Conservation (phyloP, 2,113 vertebrate species). For the Protobothrops mucrosquamatus region DNA sequence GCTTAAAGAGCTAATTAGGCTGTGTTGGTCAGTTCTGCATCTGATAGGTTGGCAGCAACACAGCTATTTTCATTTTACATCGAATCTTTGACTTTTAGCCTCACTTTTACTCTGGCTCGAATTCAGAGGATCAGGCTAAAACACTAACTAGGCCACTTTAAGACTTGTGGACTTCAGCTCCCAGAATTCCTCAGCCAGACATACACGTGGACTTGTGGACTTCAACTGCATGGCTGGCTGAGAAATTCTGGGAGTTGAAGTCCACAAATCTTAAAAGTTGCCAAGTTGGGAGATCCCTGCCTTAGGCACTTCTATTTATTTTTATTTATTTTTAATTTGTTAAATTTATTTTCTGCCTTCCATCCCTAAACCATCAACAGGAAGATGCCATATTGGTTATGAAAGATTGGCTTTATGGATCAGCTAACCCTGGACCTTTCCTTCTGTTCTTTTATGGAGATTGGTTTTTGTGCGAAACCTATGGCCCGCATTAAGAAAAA, state of each 20-base stretch:
- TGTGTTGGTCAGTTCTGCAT: slow-evolving; percentile 53
- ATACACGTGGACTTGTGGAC: no score
- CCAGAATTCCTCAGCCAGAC: background rate
- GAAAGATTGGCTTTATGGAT: background rate
- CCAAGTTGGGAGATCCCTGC: background rate
- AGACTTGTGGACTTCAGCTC: background rate
- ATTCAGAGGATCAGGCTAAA: background rate
- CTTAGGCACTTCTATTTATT: no score
- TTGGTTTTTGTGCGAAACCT: background rate
- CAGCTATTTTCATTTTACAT: slow-evolving; percentile 17
- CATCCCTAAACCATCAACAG: background rate
- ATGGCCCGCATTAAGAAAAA: background rate
- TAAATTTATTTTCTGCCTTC: no score
- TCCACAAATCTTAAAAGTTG: background rate
- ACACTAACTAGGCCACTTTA: background rate
- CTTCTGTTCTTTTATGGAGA: background rate
- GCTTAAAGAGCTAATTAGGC: slow-evolving; percentile 65
- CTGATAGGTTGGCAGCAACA: slow-evolving; percentile 51
- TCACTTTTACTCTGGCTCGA: background rate
- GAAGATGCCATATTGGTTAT: background rate
- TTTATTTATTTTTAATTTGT: no score
- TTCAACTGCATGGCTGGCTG: background rate
- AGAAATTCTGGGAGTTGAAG: background rate
- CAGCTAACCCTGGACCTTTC: no score
- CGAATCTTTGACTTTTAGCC: background rate